Evolutionary conservation across 2,888 invertebrate species (phyloP), one percentile per base, ranked within the genome.

Genomic region (Sinelater perroti): DNA sequence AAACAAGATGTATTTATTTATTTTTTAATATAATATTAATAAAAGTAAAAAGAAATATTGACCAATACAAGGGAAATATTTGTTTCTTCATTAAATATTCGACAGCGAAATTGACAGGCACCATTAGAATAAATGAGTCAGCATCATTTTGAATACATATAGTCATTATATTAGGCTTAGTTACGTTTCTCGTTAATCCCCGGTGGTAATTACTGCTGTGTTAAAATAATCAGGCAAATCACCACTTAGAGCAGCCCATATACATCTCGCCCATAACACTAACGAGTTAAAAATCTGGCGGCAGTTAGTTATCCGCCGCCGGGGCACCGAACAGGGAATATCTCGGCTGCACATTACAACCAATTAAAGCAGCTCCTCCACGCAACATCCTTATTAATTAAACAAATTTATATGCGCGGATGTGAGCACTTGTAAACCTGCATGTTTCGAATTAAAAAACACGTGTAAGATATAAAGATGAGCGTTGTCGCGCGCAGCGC

Each of bases 391-490:
- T 65, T 62, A 66, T 66, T 66, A 66, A 65, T 66, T 65, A 66
- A 62, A 45, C 30, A 45, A 59, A 63, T 63, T 63, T 64, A 61
- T 56, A 62, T 61, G 36, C 58, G 52, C 59, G 66, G 68, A 68
- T 68, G 68, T 67, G 52, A 58, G 67, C 64, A 63, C 66, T 65
- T 64, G 63, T 62, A 60, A 63, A 61, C 61, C 62, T 61, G 57
- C 64, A 62, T 64, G 61, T 62, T 62, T 60, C 56, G 56, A 62
- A 63, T 63, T 62, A 62, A 64, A 62, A 60, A 60, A 62, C 56
- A 61, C 51, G 51, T 56, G 56, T 53, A 40, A 51, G 45, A 54
- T 46, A 61, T 52, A 56, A 55, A 49, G 49, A 24, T 30, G 30
- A 33, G 44, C 3, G 5, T 14, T 21, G 24, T 24, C 40, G 14